Base-by-base conservation (phyloP, 2,888 invertebrate genomes). In the Lepidocyrtinus sp. region DNA sequence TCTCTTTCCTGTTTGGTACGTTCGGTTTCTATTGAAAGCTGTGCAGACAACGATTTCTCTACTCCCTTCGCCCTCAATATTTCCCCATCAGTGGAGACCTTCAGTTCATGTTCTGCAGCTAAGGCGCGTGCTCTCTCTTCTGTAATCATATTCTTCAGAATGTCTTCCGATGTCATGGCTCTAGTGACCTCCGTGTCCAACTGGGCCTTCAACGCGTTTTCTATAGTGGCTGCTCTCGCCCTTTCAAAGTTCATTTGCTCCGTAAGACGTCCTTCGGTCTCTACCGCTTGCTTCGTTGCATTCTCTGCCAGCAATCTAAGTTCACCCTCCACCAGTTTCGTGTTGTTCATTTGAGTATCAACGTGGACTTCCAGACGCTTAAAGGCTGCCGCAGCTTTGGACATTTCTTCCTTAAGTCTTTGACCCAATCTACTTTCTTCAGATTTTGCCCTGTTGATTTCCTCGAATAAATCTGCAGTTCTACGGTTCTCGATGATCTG, bases 311-410 rank as follows among this genome's bases (percentile, higher is more conserved):
- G 12, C 0, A 7, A 1, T n/a, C 46, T 61, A 1, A 45, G 25
- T 1, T 62, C 67, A 1, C 25, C 65, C 2, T 72, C 77, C 2
- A 50, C 0, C 9, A 2, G 1, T 26, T 55, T 72, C 1, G 78
- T 26, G 2, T 59, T 17, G 26, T 76, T 78, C 7, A 68, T 17
- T 17, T 78, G 72, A 5, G 9, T 21, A 15, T 78, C 78, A 5
- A 78, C 78, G 55, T 78, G 78, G 2, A 26, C 22, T 19, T 78
- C 78, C 21, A 78, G 61, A n/a, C 59, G 59, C n/a, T 78, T 78
- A 27, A 78, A 78, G 1, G 78, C 78, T 26, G 78, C 45, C 1
- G 72, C 78, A 45, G 78, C 78, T 27, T 78, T 78, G 19, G 67
- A 67, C 72, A 78, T 78, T 45, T 78, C 78, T 2, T 78, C 78